Conservation (phyloP, 2,113 vertebrate species). For the Elephantulus edwardii region DNA sequence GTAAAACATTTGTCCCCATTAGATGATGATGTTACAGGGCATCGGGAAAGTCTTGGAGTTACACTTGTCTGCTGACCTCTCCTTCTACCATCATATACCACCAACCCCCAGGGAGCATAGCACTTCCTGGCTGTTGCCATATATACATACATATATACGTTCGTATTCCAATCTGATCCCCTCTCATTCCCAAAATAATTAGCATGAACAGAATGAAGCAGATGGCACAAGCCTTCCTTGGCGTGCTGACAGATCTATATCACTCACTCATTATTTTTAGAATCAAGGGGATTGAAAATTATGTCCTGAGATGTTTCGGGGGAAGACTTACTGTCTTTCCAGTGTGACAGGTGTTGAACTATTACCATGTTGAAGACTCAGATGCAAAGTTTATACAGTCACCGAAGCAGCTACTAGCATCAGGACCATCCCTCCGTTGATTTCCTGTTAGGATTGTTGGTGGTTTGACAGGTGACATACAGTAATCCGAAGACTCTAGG, state of each 20-base stretch:
- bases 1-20: conserved; percentile 46
- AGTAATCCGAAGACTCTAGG: conserved; percentile 31
- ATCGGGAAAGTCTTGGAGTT: conserved; percentile 19
- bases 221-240: conserved; percentile 74
- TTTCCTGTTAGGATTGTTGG: background rate
- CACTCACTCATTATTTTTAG: conserved; percentile 80
- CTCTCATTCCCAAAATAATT: conserved; percentile 67
- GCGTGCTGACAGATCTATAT: conserved; percentile 69
- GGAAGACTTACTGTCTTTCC: conserved; percentile 69
- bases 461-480: conserved; percentile 22
- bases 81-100: background rate
- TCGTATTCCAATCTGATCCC: conserved; percentile 64
- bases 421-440: conserved; percentile 10
- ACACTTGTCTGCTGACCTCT: conserved; percentile 40
- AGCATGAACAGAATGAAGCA: conserved; percentile 72
- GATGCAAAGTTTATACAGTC: conserved; percentile 4
- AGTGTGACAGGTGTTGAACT: conserved; percentile 72
- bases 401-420: conserved; percentile 14
- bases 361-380: conserved; percentile 10
- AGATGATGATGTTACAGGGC: conserved; percentile 42
- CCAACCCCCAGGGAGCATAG: conserved; percentile 44
- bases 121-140: conserved; percentile 65
- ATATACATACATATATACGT: conserved; percentile 29
- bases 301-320: conserved; percentile 76
- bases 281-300: conserved; percentile 71